These are phyloP conservation scores for Fistularia commersonii DNA, from an alignment of 2,797 vertebrate genomes.

Conservation along the genomic window DNA sequence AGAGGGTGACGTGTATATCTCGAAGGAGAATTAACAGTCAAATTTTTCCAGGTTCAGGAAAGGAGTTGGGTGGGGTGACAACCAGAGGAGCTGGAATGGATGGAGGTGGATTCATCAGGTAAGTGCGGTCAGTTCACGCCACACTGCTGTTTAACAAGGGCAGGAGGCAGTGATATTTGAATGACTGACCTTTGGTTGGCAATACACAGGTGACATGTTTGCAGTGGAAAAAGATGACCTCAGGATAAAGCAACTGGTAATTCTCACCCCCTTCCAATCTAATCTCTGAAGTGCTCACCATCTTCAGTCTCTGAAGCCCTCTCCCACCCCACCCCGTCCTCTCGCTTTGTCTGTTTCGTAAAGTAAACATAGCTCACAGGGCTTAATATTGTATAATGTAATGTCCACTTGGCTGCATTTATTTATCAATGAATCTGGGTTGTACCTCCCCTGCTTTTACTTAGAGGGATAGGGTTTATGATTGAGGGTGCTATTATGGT, in stretches of 20 bases:
- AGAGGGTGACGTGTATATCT: slow-evolving; percentile 5
- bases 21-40: slow-evolving; percentile 41
- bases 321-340: background rate
- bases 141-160: slow-evolving; percentile 3
- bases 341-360: slow-evolving; percentile 35
- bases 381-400: slow-evolving; percentile 48
- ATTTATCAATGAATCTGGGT: slow-evolving; percentile 59
- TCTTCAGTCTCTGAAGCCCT: too few relatives aligned
- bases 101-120: too few relatives aligned
- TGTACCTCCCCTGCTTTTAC: slow-evolving; percentile 25
- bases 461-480: slow-evolving; percentile 45
- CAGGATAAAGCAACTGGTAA: slow-evolving; percentile 64
- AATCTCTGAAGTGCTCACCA: too few relatives aligned
- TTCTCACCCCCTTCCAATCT: background rate
- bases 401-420: slow-evolving; percentile 46
- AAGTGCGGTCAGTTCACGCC: too few relatives aligned
- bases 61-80: slow-evolving; percentile 20
- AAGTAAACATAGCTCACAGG: slow-evolving; percentile 24
- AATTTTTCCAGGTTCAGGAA: slow-evolving; percentile 36
- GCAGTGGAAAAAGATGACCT: slow-evolving; percentile 75
- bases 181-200: slow-evolving; percentile 63
- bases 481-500: slow-evolving; percentile 56
- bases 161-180: slow-evolving; percentile 72
- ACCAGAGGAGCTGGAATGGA: too few relatives aligned
- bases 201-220: slow-evolving; percentile 53